phyloP scores from a whole-genome alignment of 2,888 invertebrate species.

The Adelphocoris suturalis region DNA sequence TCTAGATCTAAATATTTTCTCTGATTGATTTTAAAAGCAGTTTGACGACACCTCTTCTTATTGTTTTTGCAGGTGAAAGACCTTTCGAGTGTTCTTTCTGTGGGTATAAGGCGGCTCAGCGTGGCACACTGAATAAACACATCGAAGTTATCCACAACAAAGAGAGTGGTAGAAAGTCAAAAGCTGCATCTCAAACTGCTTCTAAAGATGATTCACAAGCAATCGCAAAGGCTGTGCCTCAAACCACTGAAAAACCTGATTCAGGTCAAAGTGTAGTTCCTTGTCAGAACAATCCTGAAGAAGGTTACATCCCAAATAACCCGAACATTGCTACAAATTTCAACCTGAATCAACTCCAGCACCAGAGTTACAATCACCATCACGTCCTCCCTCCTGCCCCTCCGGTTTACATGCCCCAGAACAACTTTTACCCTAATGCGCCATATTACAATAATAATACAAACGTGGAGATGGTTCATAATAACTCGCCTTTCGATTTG shows the following conservation, averaged over 20 bases:
- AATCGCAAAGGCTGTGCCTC: background rate
- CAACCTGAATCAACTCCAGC: background rate
- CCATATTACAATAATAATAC: background rate
- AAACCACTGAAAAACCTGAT: background rate
- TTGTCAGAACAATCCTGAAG: background rate
- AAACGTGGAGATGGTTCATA: background rate
- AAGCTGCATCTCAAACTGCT: background rate
- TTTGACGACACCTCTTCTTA: too few species aligned
- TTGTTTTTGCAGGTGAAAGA: background rate
- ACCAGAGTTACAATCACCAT: background rate
- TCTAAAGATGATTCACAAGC: background rate
- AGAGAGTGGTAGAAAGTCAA: background rate
- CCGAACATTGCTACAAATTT: background rate
- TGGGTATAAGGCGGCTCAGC: background rate
- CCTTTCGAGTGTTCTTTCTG: conserved; percentile 24
- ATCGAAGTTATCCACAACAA: background rate
- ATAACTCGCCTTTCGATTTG: background rate
- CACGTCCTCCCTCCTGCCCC: background rate
- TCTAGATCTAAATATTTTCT: too few species aligned
- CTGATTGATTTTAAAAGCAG: too few species aligned
- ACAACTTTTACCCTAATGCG: too few species aligned
- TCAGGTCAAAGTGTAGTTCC: background rate
- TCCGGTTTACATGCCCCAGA: background rate
- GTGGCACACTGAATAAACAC: background rate
- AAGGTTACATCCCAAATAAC: background rate